Base-by-base conservation (phyloP, 2,888 invertebrate genomes). In the Heliothis peltigera region DNA sequence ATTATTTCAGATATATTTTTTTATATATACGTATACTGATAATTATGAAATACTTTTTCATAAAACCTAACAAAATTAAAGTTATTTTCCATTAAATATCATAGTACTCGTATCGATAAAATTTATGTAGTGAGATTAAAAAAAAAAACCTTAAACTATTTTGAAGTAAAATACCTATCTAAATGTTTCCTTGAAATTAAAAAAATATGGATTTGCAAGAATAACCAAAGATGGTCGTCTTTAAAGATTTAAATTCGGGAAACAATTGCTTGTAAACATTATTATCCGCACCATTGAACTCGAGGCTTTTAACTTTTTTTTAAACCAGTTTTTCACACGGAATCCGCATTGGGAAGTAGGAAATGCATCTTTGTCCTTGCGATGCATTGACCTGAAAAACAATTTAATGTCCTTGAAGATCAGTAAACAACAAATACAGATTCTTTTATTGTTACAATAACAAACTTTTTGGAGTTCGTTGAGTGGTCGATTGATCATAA, bases 241-340 rank as follows among this genome's bases (percentile, higher is more conserved):
- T 32, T 53, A 61, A 62, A 47, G 53, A 49, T 57, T 80, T 70
- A 18, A 57, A 81, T 79, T 73, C 77, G 87, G 88, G 83, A 87
- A 91, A 89, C 73, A 66, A 78, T 81, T 83, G 81, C 77, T 10
- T 79, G 81, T 77, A 79, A 19, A 80, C 61, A 61, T 79, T 81
- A 80, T 88, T 90, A 85, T 83, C 82, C 89, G 90, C 87, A 68
- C 80, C 82, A 75, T 56, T 84, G 83, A 77, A 77, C 86, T 79
- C 84, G 79, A 81, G 79, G 88, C 87, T 89, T 87, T 91, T 88
- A 64, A 67, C 72, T 78, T 74, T 71, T 81, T 70, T 74, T 70
- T 65, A 68, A 59, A 8, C 77, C 55, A 35, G 15, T 80, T 84
- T 88, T 90, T 91, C 88, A 88, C 75, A 75, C 84, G 89, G 88